Conservation (phyloP, 2,113 vertebrate species). For the Azemiops feae region DNA sequence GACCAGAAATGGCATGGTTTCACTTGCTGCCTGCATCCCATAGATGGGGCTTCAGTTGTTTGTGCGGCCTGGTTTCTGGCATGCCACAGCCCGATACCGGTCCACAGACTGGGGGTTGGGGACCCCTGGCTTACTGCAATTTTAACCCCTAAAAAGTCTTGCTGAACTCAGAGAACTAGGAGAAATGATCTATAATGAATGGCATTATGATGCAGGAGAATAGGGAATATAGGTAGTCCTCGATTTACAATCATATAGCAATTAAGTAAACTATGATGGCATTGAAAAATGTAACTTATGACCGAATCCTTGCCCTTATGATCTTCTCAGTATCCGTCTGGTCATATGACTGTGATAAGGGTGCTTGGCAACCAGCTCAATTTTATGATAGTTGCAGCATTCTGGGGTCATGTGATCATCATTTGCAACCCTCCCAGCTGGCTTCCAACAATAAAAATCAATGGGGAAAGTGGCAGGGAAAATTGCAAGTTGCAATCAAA, state of each 20-base stretch:
- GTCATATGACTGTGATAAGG: background rate
- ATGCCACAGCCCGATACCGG: fast-evolving
- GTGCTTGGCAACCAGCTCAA: background rate
- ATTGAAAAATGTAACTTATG: background rate
- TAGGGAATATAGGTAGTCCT: background rate
- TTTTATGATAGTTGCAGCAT: background rate
- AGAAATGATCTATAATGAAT: background rate
- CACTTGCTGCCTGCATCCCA: background rate
- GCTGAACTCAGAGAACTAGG: background rate
- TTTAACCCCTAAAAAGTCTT: background rate
- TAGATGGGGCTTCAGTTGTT: background rate
- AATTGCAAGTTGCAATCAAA: background rate
- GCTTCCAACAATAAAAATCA: background rate
- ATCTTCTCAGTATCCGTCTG: background rate
- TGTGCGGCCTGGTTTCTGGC: background rate
- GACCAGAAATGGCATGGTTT: background rate
- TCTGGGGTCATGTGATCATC: background rate
- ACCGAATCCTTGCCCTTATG: background rate
- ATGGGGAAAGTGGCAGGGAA: background rate
- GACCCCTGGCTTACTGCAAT: background rate
- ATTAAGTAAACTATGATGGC: background rate
- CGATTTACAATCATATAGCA: background rate
- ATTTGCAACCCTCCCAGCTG: background rate
- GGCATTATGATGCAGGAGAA: background rate
- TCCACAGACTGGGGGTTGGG: background rate